phyloP scores from a whole-genome alignment of 2,797 vertebrate species.

The Pachyuromys duprasi region DNA sequence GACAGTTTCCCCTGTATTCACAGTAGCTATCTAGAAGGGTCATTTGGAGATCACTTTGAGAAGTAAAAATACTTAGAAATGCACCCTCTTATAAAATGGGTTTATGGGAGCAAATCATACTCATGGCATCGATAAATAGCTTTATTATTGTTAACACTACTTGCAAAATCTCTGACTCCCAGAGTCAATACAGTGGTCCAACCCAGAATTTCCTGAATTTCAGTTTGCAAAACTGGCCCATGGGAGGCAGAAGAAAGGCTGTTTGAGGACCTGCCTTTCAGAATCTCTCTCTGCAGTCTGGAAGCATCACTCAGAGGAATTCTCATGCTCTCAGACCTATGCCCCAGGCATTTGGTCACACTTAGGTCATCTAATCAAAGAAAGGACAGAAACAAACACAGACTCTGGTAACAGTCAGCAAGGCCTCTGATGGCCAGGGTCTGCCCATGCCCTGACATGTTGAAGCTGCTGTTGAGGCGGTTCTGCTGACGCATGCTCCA shows the following conservation, averaged over 20 bases:
- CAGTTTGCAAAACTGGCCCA: not conserved
- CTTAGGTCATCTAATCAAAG: not conserved
- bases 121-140: not conserved
- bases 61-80: slow-evolving; percentile 37
- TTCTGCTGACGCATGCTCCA: not conserved
- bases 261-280: not conserved
- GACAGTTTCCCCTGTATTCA: not conserved
- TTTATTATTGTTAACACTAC: not conserved
- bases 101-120: not conserved
- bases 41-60: slow-evolving; percentile 48
- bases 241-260: not conserved
- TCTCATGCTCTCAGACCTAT: not conserved
- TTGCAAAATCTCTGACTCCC: not conserved
- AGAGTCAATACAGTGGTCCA: not conserved
- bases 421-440: not conserved
- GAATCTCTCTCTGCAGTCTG: not conserved
- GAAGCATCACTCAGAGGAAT: not conserved
- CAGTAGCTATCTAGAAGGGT: not conserved
- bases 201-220: slow-evolving; percentile 8
- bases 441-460: not conserved
- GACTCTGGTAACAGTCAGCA: not conserved
- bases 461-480: not conserved
- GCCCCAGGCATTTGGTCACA: not conserved
- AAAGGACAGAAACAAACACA: not conserved
- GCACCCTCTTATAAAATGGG: not conserved